These are phyloP conservation scores for Tineola bisselliella DNA, from an alignment of 2,888 invertebrate genomes.

Conservation along the genomic window DNA sequence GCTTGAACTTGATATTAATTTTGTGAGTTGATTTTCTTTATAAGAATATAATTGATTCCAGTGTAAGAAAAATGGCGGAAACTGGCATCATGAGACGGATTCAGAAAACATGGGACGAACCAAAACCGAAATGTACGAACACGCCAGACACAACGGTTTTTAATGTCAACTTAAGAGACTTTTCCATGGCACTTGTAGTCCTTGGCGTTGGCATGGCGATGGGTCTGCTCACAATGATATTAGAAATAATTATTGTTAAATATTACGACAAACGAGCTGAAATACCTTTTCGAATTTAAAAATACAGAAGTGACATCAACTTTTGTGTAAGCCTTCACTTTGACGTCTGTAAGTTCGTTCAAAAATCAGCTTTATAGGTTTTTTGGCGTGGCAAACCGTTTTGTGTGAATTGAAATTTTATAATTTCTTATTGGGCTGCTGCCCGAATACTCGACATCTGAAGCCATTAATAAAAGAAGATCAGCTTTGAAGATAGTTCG, in stretches of 20 bases:
- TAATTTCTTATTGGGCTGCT: too few species aligned
- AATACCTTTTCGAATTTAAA: background rate
- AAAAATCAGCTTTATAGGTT: too few species aligned
- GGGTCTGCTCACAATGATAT: conserved; percentile 36
- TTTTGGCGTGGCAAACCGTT: too few species aligned
- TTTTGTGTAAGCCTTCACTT: background rate
- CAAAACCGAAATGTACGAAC: conserved; percentile 67
- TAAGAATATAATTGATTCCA: conserved; percentile 28
- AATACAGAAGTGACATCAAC: background rate
- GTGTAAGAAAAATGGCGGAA: conserved; percentile 68
- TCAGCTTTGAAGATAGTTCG: too few species aligned
- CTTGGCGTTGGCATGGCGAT: conserved; percentile 55
- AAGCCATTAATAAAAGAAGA: too few species aligned
- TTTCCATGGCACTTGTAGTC: conserved; percentile 65
- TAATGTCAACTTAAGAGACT: conserved; percentile 67
- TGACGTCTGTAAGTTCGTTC: too few species aligned
- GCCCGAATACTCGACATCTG: too few species aligned
- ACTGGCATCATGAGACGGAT: conserved; percentile 69
- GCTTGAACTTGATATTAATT: too few species aligned
- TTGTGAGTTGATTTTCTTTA: too few species aligned
- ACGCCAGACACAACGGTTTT: conserved; percentile 50
- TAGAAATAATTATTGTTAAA: conserved; percentile 30
- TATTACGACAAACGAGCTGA: conserved; percentile 2
- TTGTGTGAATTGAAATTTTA: too few species aligned
- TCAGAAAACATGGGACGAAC: conserved; percentile 66